Evolutionary conservation across 2,888 invertebrate genomes (phyloP), one percentile per base, ranked within the genome.

Genomic region (Nephrotoma flavescens): DNA sequence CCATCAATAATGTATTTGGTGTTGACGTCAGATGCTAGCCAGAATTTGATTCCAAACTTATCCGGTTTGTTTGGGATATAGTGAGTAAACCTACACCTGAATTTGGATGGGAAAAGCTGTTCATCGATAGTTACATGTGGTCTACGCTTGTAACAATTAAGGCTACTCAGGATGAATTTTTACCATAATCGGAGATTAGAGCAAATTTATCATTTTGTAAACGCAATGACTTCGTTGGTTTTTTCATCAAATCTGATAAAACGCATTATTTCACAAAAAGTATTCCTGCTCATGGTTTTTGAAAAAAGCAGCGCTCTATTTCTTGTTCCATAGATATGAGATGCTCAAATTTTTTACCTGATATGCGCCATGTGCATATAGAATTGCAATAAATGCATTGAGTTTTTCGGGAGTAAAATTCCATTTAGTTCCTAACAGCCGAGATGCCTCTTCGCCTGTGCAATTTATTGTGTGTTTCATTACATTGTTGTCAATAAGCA

Each of bases 1-100:
- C 86, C 45, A 87, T 88, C 88, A 85, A 88, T 86, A 85, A 88
- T 86, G 86, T 87, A 88, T 85, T 88, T 88, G 12, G 86, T 86
- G 2, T 12, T 57, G 57, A 57, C 57, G 19, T 57, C 4, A 57
- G 57, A 57, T 57, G 41, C 87, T 42, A 86, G 87, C 87, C 42
- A 84, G 84, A 84, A 84, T 84, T 84, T 84, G 31, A 84, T 71
- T 71, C 19, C 19, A 19, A 19, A 19, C 19, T 19, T 19, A 19
- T 19, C 1, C 1, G 19, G 19, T 19, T 19, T 12, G 44, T 44
- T 44, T 44, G 44, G 44, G 6, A 44, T 44, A 9, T 19, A 57
- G 0, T 57, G 57, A 0, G 57, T 57, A 3, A 57, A 57, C 3
- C 57, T 57, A 19, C 57, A 57, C 2, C 57, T 57, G 4, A 15